These are phyloP conservation scores for Tetraneura akinire DNA, from an alignment of 1,140 invertebrate genomes.

Conservation along the genomic window DNA sequence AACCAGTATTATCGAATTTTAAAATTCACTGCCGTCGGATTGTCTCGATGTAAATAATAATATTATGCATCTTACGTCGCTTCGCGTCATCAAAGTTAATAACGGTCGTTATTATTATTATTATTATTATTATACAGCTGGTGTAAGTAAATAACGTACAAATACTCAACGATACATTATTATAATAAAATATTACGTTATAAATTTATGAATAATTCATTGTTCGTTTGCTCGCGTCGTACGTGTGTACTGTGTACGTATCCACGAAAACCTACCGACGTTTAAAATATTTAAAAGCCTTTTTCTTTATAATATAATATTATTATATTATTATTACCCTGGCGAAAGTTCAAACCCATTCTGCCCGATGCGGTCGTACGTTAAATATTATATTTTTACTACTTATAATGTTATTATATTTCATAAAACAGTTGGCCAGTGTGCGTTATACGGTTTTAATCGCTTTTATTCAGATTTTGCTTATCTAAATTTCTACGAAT, in stretches of 20 bases:
- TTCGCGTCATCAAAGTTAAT: neutral
- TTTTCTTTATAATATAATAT: too few relatives aligned
- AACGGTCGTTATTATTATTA: neutral
- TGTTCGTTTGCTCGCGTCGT: neutral
- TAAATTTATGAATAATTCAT: conserved; percentile 25
- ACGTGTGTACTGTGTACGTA: too few relatives aligned
- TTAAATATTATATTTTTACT: too few relatives aligned
- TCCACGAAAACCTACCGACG: neutral
- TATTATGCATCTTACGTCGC: neutral
- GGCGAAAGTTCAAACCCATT: too few relatives aligned
- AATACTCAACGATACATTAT: neutral
- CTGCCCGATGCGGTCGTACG: too few relatives aligned
- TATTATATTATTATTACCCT: too few relatives aligned
- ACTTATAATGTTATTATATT: too few relatives aligned
- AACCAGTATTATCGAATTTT: neutral
- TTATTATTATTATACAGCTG: neutral
- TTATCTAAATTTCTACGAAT: too few relatives aligned
- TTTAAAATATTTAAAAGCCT: neutral
- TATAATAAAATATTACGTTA: neutral
- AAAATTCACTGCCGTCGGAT: neutral
- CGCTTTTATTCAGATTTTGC: too few relatives aligned
- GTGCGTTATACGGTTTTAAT: too few relatives aligned
- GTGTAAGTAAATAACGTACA: neutral
- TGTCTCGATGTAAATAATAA: neutral
- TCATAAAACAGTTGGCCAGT: too few relatives aligned